These are phyloP conservation scores for Drosophila auraria DNA, from an alignment of 1,140 invertebrate genomes.

Conservation along the genomic window DNA sequence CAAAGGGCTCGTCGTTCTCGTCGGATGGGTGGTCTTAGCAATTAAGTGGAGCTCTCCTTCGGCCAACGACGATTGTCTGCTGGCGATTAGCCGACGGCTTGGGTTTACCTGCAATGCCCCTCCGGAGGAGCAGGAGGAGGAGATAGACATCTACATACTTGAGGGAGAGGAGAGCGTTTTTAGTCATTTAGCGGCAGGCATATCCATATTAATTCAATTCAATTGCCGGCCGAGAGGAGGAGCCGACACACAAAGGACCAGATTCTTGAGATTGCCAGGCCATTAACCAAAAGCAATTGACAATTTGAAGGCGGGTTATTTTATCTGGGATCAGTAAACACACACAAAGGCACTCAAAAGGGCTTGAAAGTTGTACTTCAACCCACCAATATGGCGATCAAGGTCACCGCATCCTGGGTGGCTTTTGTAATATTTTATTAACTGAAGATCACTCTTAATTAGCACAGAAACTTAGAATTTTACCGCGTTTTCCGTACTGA, in stretches of 20 bases:
- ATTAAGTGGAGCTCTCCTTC: slow-evolving; percentile 28
- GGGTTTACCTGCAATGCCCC: slow-evolving; percentile 6
- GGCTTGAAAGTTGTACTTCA: background rate
- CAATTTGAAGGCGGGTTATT: slow-evolving; percentile 55
- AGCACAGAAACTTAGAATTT: background rate
- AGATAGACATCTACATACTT: slow-evolving; percentile 49
- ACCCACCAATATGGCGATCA: slow-evolving; percentile 10
- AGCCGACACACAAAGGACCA: slow-evolving; percentile 63
- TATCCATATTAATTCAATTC: slow-evolving; percentile 51
- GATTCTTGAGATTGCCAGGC: slow-evolving; percentile 57
- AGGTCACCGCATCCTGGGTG: slow-evolving; percentile 8
- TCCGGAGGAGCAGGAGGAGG: background rate
- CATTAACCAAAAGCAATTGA: slow-evolving; percentile 54
- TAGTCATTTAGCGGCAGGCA: slow-evolving; percentile 43
- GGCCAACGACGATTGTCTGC: slow-evolving; percentile 41
- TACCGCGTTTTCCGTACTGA: background rate
- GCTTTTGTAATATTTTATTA: background rate
- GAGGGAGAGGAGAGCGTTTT: slow-evolving; percentile 21
- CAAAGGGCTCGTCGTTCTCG: slow-evolving; percentile 10
- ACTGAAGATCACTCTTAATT: background rate
- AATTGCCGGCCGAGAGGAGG: slow-evolving; percentile 2
- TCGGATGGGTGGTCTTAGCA: slow-evolving; percentile 37
- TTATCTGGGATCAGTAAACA: slow-evolving; percentile 48
- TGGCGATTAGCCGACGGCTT: slow-evolving; percentile 24
- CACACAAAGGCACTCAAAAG: background rate